phyloP scores from a whole-genome alignment of 2,797 vertebrate genomes.

The Argyrosomus regius region DNA sequence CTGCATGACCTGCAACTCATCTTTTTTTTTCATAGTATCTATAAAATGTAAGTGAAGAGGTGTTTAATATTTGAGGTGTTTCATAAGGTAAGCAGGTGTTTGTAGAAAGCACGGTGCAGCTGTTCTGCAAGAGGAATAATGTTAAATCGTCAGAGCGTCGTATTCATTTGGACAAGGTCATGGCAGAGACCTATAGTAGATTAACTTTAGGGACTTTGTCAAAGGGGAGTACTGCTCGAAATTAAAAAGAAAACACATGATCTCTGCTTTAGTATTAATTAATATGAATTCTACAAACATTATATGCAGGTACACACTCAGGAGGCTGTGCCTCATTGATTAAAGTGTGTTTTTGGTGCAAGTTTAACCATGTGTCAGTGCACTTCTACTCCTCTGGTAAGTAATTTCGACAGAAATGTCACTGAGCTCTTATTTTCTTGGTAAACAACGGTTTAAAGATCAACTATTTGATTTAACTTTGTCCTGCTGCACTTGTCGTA shows the following conservation, averaged over 20 bases:
- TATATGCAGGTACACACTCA: not conserved
- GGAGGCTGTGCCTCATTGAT: not conserved
- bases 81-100: slow-evolving; percentile 52
- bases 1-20: not conserved
- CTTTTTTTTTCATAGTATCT: not conserved
- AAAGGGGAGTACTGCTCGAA: not conserved
- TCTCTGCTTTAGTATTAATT: not conserved
- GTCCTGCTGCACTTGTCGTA: not conserved
- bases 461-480: not conserved
- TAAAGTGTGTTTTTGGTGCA: not conserved
- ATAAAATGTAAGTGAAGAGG: slow-evolving; percentile 7
- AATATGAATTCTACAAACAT: not conserved
- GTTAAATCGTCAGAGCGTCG: slow-evolving; percentile 11
- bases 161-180: slow-evolving; percentile 32
- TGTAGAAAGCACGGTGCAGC: slow-evolving; percentile 30
- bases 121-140: slow-evolving; percentile 49
- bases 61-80: slow-evolving; percentile 65
- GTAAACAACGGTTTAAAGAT: not conserved
- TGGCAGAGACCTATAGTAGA: not conserved
- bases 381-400: not conserved
- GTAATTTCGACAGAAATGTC: not conserved
- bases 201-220: not conserved
- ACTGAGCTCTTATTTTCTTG: not conserved
- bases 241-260: not conserved
- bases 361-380: not conserved